Evolutionary conservation across 92 coral and sea anemone species (phyloP), one percentile per base, ranked within the genome.

Genomic region (Muricea muricata): DNA sequence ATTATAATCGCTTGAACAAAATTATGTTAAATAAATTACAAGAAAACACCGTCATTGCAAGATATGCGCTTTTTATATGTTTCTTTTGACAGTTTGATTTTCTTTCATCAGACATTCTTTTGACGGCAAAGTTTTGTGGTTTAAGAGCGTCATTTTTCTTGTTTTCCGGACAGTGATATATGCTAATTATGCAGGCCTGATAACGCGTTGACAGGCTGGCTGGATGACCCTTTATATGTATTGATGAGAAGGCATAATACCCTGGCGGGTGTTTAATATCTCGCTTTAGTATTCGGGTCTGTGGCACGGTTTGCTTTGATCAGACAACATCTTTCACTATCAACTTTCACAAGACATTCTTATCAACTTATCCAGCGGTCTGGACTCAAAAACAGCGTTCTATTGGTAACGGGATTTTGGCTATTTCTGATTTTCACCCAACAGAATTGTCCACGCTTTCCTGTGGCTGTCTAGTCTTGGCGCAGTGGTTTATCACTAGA

Each of bases 141-240:
- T 37, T 25, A 15, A 17, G 61, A 7, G 25, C 61, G 61, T 60
- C 68, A 60, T 60, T 24, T 60, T 60, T 2, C 65, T 33, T 77
- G 82, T 30, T 56, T 76, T 56, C 33, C 14, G 31, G 42, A 77
- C 82, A 77, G 56, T 77, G 56, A 77, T 77, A n/a, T 77, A 77
- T 77, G 82, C 58, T 77, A 77, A 77, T 77, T 77, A 77, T 77
- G 67, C 46, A 1, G 32, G 13, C 46, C 47, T 74, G 80, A 74
- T 56, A 74, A 74, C 29, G 69, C 70, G 82, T 77, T 77, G 82
- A 77, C 82, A 77, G 54, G 69, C n/a, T 30, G 45, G 50, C 30
- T 77, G 56, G 34, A 37, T 57, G 7, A 24, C 48, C 15, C 69
- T 46, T 29, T 54, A 18, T 45, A 74, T 74, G 80, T 70, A 47